These are phyloP conservation scores for Spodoptera littoralis DNA, from an alignment of 2,888 invertebrate genomes.

Conservation along the genomic window DNA sequence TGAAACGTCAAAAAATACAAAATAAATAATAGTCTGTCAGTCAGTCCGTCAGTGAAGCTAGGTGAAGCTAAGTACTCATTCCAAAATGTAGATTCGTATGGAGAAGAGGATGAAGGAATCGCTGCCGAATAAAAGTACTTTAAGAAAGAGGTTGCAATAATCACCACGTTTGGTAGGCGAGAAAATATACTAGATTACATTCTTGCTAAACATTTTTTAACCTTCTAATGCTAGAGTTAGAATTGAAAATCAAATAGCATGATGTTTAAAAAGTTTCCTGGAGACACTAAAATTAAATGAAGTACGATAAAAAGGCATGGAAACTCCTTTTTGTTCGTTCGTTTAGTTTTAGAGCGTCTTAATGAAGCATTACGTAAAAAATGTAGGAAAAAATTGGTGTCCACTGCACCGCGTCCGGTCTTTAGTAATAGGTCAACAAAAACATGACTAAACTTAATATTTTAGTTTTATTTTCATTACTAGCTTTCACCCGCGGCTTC, in stretches of 20 bases:
- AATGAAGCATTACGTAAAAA: slow-evolving; percentile 59
- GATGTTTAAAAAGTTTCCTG: slow-evolving; percentile 43
- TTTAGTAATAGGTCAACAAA: slow-evolving; percentile 39
- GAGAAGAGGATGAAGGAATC: too few species aligned
- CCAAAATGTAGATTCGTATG: too few species aligned
- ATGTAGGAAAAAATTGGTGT: slow-evolving; percentile 31
- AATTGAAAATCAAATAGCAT: slow-evolving; percentile 39
- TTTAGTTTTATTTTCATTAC: slow-evolving; percentile 39
- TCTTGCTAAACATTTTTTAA: slow-evolving; percentile 2
- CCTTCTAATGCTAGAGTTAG: slow-evolving; percentile 1
- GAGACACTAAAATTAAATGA: slow-evolving; percentile 41
- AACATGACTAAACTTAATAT: slow-evolving; percentile 3
- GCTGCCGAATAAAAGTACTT: too few species aligned
- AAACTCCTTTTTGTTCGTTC: slow-evolving; percentile 48
- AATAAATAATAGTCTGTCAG: too few species aligned
- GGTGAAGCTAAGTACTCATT: too few species aligned
- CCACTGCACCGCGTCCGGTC: slow-evolving; percentile 25
- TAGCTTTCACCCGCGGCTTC: too few species aligned
- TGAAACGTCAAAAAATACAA: too few species aligned
- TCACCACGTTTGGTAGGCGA: too few species aligned
- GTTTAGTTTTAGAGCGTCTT: slow-evolving; percentile 64
- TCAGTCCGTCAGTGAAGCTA: too few species aligned
- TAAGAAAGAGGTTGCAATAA: too few species aligned
- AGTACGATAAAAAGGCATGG: slow-evolving; percentile 44
- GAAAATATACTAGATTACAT: too few species aligned